Percentiles rank a stretch among this genome's conserved stretches.
Conservation (phyloP, 2,797 vertebrate species). For the Heterohyrax brucei region DNA sequence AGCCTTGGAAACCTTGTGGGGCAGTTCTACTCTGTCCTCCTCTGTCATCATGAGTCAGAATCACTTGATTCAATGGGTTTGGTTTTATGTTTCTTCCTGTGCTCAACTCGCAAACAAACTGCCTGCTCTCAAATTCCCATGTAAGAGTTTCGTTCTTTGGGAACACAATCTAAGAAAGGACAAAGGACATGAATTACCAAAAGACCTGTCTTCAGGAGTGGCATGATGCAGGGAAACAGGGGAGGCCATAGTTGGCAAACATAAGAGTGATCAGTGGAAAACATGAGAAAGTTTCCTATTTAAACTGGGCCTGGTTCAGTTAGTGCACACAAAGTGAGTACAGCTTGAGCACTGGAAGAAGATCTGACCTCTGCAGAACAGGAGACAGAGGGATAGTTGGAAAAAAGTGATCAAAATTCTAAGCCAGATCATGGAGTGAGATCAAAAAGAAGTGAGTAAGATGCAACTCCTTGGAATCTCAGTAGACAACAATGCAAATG, state of each 20-base stretch:
- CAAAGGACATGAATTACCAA: background rate
- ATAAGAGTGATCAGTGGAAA: background rate
- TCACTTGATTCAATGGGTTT: no score
- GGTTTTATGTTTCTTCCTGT: background rate
- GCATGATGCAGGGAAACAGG: background rate
- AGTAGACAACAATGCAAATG: slow-evolving; percentile 8
- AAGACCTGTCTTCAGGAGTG: background rate
- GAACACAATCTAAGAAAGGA: background rate
- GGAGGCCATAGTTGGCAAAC: background rate
- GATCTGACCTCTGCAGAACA: background rate
- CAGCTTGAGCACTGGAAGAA: background rate
- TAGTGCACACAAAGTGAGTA: background rate
- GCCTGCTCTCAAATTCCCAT: background rate
- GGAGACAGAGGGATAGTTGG: background rate
- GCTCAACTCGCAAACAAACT: background rate
- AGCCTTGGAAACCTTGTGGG: no score
- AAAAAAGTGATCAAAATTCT: background rate
- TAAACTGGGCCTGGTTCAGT: background rate
- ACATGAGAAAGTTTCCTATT: background rate
- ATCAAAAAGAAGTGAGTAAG: background rate
- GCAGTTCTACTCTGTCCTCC: no score
- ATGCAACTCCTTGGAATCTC: background rate
- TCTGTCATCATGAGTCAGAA: no score
- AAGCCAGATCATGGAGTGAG: background rate
- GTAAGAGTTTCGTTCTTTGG: background rate